phyloP scores from a whole-genome alignment of 2,797 vertebrate species.

The Chaetodon trifasciatus region DNA sequence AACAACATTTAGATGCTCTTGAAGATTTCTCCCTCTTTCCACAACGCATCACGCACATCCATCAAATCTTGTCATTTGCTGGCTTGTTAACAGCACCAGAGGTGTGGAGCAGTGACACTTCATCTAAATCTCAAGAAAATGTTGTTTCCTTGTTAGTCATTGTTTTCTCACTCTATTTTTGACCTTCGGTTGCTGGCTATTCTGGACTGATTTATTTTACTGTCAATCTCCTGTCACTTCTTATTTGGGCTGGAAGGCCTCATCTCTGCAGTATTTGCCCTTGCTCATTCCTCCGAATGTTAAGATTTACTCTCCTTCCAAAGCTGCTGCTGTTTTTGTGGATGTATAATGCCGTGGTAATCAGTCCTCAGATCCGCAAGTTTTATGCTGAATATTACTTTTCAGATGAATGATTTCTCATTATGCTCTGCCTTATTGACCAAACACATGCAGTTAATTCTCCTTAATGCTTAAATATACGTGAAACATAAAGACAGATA shows the following conservation, averaged over 20 bases:
- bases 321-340: conserved; percentile 55
- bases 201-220: conserved; percentile 83
- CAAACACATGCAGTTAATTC: neutral
- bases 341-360: neutral
- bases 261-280: conserved; percentile 77
- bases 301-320: conserved; percentile 54
- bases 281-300: conserved; percentile 82
- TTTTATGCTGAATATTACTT: neutral
- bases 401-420: neutral
- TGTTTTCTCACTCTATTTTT: conserved; percentile 83
- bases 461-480: neutral
- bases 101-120: conserved; percentile 72
- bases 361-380: too few relatives aligned
- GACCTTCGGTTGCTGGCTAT: conserved; percentile 77
- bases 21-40: conserved; percentile 29
- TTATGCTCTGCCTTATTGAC: neutral
- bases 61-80: conserved; percentile 64
- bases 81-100: conserved; percentile 69
- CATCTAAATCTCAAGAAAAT: conserved; percentile 74
- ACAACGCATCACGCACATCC: conserved; percentile 45
- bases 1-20: neutral
- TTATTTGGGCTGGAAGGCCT: conserved; percentile 74
- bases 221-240: conserved; percentile 86
- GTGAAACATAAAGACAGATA: neutral
- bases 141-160: conserved; percentile 77